Percentiles rank a stretch among this genome's conserved stretches.
phyloP scores from a whole-genome alignment of 2,113 vertebrate genomes.

The Tetrao urogallus region DNA sequence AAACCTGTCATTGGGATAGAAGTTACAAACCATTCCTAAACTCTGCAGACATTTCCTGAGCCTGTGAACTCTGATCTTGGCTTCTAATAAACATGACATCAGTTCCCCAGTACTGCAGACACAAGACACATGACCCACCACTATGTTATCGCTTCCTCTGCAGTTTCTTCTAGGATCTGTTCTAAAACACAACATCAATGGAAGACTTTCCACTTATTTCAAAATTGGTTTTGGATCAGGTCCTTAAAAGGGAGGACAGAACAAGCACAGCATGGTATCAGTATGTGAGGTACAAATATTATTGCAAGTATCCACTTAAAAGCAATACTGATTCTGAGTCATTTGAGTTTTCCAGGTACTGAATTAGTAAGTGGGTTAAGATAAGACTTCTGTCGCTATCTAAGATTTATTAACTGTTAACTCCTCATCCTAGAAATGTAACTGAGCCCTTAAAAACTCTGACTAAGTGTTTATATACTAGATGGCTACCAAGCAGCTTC shows the following conservation, averaged over 20 bases:
- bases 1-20: slow-evolving; percentile 77
- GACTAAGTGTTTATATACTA: neutral
- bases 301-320: slow-evolving; percentile 25
- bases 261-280: neutral
- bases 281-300: neutral
- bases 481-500: neutral
- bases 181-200: slow-evolving; percentile 39
- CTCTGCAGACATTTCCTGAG: slow-evolving; percentile 74
- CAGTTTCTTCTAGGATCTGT: slow-evolving; percentile 58
- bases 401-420: neutral
- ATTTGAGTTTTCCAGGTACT: slow-evolving; percentile 21
- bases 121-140: slow-evolving; percentile 64
- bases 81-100: slow-evolving; percentile 74
- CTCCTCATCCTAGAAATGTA: neutral
- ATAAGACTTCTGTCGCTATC: neutral
- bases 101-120: slow-evolving; percentile 61
- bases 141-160: slow-evolving; percentile 48
- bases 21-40: slow-evolving; percentile 72
- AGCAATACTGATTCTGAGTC: neutral
- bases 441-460: neutral
- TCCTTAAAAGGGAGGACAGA: slow-evolving; percentile 27
- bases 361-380: neutral
- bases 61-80: slow-evolving; percentile 73
- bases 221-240: slow-evolving; percentile 45
- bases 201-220: slow-evolving; percentile 25